A percentile compares a stretch with the other conserved stretches of the same genome.
phyloP scores from a whole-genome alignment of 2,113 vertebrate species.

The Pachyramphus minor region DNA sequence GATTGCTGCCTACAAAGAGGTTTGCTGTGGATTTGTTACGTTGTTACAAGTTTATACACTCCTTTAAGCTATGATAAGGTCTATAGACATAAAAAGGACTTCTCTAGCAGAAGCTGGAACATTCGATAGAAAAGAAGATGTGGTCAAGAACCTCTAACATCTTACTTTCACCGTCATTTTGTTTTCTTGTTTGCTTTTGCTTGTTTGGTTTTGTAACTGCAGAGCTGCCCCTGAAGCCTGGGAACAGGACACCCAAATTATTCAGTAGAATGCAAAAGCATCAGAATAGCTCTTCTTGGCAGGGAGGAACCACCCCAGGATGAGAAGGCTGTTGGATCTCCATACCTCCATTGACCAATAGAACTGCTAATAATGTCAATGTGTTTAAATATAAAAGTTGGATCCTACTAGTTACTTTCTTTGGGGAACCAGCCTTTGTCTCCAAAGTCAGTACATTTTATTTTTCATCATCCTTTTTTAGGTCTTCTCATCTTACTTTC shows the following conservation, averaged over 20 bases:
- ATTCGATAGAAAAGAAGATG: neutral
- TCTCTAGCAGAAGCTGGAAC: neutral
- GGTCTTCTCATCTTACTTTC: neutral
- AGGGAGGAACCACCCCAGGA: neutral
- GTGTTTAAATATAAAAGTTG: neutral
- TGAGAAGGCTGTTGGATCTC: neutral
- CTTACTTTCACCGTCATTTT: neutral
- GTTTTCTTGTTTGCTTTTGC: neutral
- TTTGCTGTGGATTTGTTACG: neutral
- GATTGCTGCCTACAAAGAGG: neutral
- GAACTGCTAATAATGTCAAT: neutral
- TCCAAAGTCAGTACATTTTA: neutral
- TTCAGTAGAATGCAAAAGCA: fast-evolving
- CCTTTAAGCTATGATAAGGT: neutral
- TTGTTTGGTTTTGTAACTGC: neutral
- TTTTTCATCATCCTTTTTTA: neutral
- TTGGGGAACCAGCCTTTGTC: neutral
- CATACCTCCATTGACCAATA: neutral
- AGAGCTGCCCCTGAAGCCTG: neutral
- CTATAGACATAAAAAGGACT: neutral
- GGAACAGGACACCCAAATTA: neutral
- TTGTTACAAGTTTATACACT: neutral
- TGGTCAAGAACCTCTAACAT: neutral
- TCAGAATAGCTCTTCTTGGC: neutral
- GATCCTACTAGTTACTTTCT: neutral